Percentiles rank a stretch among this genome's conserved stretches.
Evolutionary conservation across 2,113 vertebrate genomes (phyloP).

Genomic region (Xiphophorus maculatus): DNA sequence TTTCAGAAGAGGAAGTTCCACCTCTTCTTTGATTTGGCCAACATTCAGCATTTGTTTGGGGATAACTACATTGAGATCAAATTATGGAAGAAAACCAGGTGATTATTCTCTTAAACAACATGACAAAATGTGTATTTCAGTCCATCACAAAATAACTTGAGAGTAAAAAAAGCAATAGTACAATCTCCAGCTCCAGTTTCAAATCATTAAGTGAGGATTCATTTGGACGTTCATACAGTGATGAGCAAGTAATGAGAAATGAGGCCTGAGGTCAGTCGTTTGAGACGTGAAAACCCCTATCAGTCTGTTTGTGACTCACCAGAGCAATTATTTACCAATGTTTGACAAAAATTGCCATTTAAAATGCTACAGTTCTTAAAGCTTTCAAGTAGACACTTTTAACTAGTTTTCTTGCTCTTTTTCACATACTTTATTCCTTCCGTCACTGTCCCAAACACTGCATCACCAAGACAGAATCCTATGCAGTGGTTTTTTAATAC

Average conservation of each 20-base stretch:
- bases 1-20: too few species aligned
- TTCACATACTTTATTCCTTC: background rate
- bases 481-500: background rate
- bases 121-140: background rate
- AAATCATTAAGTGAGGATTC: background rate
- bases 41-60: too few species aligned
- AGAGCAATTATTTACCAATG: background rate
- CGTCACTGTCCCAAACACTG: background rate
- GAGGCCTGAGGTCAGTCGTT: background rate
- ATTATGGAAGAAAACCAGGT: background rate
- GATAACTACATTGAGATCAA: background rate
- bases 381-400: background rate
- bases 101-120: background rate
- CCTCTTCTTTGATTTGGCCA: too few species aligned
- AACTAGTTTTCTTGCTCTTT: background rate
- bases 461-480: background rate
- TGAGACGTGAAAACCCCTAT: too few species aligned
- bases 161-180: background rate
- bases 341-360: background rate
- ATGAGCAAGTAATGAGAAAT: background rate
- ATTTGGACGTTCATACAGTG: background rate
- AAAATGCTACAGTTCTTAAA: background rate
- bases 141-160: background rate
- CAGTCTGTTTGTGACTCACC: background rate
- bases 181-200: background rate